Conservation (phyloP, 2,888 invertebrate species). For the Elegia similella region DNA sequence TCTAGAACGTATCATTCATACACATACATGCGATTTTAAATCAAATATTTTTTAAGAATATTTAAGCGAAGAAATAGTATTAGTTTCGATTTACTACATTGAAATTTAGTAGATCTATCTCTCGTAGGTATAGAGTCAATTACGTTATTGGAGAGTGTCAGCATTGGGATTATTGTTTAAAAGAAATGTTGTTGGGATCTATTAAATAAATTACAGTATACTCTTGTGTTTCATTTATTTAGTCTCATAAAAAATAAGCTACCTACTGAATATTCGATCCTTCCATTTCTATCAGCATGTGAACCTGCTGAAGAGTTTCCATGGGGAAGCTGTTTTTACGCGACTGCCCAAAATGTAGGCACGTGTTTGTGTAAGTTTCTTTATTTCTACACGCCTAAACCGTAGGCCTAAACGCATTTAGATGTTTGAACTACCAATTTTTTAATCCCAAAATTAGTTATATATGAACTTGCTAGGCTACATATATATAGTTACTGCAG, state of each 20-base stretch:
- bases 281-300: too few species aligned
- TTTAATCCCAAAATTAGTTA: too few species aligned
- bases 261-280: too few species aligned
- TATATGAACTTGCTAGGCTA: too few species aligned
- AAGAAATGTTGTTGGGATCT: conserved; percentile 49
- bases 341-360: too few species aligned
- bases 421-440: too few species aligned
- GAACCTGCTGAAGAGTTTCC: too few species aligned
- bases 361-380: too few species aligned
- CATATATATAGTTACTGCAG: too few species aligned
- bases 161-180: conserved; percentile 40
- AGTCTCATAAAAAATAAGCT: neutral
- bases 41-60: conserved; percentile 15
- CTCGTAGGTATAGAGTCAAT: conserved; percentile 52
- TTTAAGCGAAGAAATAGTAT: conserved; percentile 1
- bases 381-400: too few species aligned
- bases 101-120: neutral
- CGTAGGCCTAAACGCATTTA: too few species aligned
- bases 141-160: conserved; percentile 27
- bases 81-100: conserved; percentile 12
- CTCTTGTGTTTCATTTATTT: conserved; percentile 9
- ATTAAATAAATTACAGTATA: conserved; percentile 37
- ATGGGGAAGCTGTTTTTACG: too few species aligned
- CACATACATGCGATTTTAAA: neutral
- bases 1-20: neutral